phyloP scores from a whole-genome alignment of 2,888 invertebrate genomes.

The Rhopalosiphum nymphaeae region DNA sequence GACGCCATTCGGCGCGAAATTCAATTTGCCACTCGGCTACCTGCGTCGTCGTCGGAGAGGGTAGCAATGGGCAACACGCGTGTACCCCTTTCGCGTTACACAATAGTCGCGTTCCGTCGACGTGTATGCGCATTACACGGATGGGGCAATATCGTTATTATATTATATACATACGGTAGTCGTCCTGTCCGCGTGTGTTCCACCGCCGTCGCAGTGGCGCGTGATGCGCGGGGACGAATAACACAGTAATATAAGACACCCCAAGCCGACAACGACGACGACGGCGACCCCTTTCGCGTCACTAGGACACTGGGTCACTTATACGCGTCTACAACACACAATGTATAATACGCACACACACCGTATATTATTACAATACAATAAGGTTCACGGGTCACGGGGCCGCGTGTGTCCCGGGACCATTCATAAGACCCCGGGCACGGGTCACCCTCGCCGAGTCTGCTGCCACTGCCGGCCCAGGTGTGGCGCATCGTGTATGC shows the following conservation, averaged over 20 bases:
- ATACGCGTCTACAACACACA: too few species aligned
- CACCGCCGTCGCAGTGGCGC: neutral
- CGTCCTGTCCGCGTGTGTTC: neutral
- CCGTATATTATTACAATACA: neutral
- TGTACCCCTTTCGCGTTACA: too few species aligned
- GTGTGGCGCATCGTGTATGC: neutral
- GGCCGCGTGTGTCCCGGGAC: constrained; percentile 53
- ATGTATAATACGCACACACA: too few species aligned
- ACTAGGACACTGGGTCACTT: constrained; percentile 62
- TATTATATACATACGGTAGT: neutral
- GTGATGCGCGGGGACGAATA: neutral
- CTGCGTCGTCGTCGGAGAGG: too few species aligned
- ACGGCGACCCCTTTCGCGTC: constrained; percentile 28
- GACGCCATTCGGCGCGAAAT: too few species aligned
- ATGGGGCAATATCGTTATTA: neutral
- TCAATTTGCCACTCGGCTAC: too few species aligned
- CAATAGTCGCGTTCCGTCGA: neutral
- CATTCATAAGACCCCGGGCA: constrained; percentile 52
- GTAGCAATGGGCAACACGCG: neutral
- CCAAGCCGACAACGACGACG: neutral
- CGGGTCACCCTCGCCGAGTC: constrained; percentile 48
- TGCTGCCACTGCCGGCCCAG: neutral
- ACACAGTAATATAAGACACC: constrained; percentile 29
- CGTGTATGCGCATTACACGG: neutral
- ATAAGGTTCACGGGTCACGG: constrained; percentile 59